These are phyloP conservation scores for Diadophis punctatus DNA, from an alignment of 2,113 vertebrate genomes.

Conservation along the genomic window DNA sequence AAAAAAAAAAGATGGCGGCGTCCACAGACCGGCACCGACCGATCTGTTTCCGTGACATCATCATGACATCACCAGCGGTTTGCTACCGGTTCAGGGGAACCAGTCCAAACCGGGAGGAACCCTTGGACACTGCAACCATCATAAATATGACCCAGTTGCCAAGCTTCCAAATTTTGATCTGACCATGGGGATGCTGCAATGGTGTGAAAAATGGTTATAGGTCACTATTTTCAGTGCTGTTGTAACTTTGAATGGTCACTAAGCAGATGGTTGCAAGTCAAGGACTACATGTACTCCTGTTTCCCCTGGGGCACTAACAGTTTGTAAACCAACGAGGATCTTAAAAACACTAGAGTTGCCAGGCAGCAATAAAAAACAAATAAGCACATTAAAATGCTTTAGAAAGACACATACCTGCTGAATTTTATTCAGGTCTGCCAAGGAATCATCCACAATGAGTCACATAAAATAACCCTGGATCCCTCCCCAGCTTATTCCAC, in stretches of 20 bases:
- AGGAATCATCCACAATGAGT: not conserved
- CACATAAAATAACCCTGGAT: not conserved
- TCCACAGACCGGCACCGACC: too few species aligned
- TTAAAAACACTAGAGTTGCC: not conserved
- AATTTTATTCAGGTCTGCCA: constrained; percentile 10
- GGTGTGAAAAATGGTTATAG: not conserved
- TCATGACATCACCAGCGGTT: too few species aligned
- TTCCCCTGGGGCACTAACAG: not conserved
- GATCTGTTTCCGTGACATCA: too few species aligned
- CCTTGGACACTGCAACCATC: not conserved
- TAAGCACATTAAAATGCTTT: not conserved
- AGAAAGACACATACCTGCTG: not conserved
- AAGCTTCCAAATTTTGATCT: not conserved
- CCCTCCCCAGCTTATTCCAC: not conserved
- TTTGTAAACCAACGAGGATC: too few species aligned
- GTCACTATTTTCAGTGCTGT: not conserved
- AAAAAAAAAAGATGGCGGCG: too few species aligned
- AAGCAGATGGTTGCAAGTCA: not conserved
- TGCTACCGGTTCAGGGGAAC: too few species aligned
- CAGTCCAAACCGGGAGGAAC: too few species aligned
- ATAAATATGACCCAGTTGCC: not conserved
- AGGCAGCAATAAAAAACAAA: not conserved
- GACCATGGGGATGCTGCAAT: not conserved
- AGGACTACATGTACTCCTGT: not conserved
- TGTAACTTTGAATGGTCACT: not conserved